Conservation (phyloP, 1,140 invertebrate species). For the Ephestia elutella region DNA sequence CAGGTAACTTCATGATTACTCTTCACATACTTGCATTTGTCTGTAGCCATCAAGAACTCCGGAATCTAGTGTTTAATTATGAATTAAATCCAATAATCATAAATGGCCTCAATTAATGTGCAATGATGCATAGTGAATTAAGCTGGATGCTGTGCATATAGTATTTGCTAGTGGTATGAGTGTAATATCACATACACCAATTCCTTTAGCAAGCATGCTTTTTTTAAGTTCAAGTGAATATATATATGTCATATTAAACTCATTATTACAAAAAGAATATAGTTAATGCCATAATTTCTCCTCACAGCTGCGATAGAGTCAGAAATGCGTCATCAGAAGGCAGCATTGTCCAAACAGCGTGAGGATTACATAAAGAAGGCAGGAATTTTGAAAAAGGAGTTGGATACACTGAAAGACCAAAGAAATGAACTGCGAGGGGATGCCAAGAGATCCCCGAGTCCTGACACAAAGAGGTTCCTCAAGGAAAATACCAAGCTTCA, state of each 20-base stretch:
- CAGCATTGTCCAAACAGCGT: slow-evolving; percentile 83
- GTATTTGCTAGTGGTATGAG: slow-evolving; percentile 20
- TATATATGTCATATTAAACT: slow-evolving; percentile 24
- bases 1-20: too few species aligned
- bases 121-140: background rate
- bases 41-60: too few species aligned
- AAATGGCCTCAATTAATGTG: background rate
- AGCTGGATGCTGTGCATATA: background rate
- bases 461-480: slow-evolving; percentile 81
- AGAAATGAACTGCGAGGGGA: slow-evolving; percentile 82
- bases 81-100: background rate
- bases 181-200: slow-evolving; percentile 17
- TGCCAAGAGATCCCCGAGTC: slow-evolving; percentile 76
- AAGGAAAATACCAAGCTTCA: slow-evolving; percentile 87
- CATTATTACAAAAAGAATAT: background rate
- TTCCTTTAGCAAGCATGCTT: slow-evolving; percentile 9
- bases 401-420: slow-evolving; percentile 84
- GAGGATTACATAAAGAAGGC: slow-evolving; percentile 86
- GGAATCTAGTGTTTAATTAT: too few species aligned
- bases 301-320: slow-evolving; percentile 80
- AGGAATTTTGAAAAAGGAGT: slow-evolving; percentile 80
- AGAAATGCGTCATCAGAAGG: slow-evolving; percentile 86
- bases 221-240: background rate
- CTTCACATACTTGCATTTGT: too few species aligned
- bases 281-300: background rate